Conservation (phyloP, 2,888 invertebrate species). For the Cancer borealis region DNA sequence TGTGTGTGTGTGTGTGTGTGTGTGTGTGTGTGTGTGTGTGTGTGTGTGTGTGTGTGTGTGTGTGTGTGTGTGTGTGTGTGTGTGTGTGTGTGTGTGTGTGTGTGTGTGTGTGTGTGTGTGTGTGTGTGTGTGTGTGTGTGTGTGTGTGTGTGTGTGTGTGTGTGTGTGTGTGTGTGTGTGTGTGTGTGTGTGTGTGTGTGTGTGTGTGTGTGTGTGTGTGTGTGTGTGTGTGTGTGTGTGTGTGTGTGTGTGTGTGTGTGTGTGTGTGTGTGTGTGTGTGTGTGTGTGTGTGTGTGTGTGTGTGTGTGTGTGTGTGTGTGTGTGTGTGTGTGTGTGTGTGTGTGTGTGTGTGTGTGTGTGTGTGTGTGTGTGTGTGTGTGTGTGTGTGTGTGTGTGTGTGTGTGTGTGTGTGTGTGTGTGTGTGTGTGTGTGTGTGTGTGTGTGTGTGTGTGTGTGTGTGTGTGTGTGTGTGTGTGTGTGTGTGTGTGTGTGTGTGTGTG, state of each 20-base stretch:
- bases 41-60: too few species aligned
- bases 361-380: conserved; percentile 79
- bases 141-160: too few species aligned
- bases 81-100: conserved; percentile 79
- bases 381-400: conserved; percentile 75
- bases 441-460: too few species aligned
- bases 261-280: too few species aligned
- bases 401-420: background rate
- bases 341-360: too few species aligned
- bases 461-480: conserved; percentile 79
- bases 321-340: too few species aligned
- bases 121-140: background rate
- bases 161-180: too few species aligned
- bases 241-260: too few species aligned
- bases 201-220: conserved; percentile 15
- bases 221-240: background rate
- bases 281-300: conserved; percentile 80
- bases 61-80: too few species aligned
- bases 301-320: background rate
- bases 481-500: conserved; percentile 6
- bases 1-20: conserved; percentile 80
- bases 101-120: conserved; percentile 20
- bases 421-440: too few species aligned
- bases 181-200: conserved; percentile 79
- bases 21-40: background rate